Evolutionary conservation across 2,113 vertebrate species (phyloP), one percentile per base, ranked within the genome.

Genomic region (Dinomys branickii): DNA sequence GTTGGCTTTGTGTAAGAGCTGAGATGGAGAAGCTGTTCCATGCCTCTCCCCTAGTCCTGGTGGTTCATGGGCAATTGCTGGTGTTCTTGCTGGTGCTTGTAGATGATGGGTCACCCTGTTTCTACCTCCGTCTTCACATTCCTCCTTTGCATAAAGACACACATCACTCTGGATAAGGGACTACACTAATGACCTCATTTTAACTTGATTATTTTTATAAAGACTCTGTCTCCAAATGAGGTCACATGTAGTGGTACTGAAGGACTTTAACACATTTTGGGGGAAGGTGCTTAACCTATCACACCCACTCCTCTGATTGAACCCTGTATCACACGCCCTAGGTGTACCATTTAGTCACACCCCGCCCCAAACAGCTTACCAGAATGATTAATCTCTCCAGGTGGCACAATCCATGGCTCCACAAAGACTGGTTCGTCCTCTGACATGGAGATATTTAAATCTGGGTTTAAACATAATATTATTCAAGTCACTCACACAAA

Each of bases 361-460:
- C 35, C 35, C 14, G 7, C 38, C 63, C 35, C 17, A 3, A 54
- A 7, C 8, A 89, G 14, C 84, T 97, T 96, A 98, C 97, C 96
- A 89, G 93, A 80, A 96, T 88, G 28, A 19, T 81, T n/a, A 11
- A 4, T 92, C 94, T 83, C 90, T 97, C 96, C 95, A 93, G 91
- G 52, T 85, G 75, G 52, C 17, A 61, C 65, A 88, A 77, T 58
- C 4, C 0, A 81, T 28, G 59, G 93, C 96, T 96, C 92, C 87
- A 65, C 71, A 94, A 97, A 84, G 61, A 93, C 5, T 24, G 95
- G 41, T 24, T 96, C 95, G 63, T 78, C 85, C 44, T 85, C 80
- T 88, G 96, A 95, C 84, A 85, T 13, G 12, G 84, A 96, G 93
- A 81, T 69, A 52, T 96, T 96, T 95, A 98, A 92, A 96, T 98